phyloP scores from a whole-genome alignment of 2,113 vertebrate genomes.

The Atrichornis clamosus region DNA sequence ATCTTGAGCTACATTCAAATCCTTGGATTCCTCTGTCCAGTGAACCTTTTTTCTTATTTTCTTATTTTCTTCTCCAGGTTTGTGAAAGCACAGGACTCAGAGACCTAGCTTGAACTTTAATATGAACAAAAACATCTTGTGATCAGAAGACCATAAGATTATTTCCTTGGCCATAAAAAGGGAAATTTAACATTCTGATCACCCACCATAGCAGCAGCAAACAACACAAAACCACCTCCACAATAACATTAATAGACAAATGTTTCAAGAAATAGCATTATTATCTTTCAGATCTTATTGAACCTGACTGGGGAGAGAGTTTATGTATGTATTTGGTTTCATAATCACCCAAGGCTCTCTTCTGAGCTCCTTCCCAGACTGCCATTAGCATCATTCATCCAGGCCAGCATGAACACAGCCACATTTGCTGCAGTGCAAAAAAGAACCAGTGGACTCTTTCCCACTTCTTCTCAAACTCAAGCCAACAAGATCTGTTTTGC shows the following conservation, averaged over 20 bases:
- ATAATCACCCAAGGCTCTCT: background rate
- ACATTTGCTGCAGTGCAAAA: background rate
- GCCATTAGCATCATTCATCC: background rate
- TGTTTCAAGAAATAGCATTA: background rate
- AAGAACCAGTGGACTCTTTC: background rate
- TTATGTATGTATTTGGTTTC: background rate
- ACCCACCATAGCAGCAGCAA: background rate
- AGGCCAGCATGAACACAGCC: background rate
- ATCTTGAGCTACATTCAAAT: background rate
- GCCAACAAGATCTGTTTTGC: background rate
- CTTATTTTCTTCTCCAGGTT: too few species aligned
- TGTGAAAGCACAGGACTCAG: background rate
- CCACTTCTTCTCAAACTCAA: background rate
- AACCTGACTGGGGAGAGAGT: background rate
- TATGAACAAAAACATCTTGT: background rate
- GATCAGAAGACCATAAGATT: background rate
- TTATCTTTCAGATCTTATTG: background rate
- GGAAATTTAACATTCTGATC: background rate
- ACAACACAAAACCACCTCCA: background rate
- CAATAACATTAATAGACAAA: background rate
- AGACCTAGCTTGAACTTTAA: background rate
- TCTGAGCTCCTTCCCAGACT: background rate
- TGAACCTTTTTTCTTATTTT: background rate
- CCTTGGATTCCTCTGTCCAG: background rate
- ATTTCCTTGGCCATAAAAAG: background rate